Evolutionary conservation across 2,113 vertebrate species (phyloP), one percentile per base, ranked within the genome.

Genomic region (Bostrychus sinensis): DNA sequence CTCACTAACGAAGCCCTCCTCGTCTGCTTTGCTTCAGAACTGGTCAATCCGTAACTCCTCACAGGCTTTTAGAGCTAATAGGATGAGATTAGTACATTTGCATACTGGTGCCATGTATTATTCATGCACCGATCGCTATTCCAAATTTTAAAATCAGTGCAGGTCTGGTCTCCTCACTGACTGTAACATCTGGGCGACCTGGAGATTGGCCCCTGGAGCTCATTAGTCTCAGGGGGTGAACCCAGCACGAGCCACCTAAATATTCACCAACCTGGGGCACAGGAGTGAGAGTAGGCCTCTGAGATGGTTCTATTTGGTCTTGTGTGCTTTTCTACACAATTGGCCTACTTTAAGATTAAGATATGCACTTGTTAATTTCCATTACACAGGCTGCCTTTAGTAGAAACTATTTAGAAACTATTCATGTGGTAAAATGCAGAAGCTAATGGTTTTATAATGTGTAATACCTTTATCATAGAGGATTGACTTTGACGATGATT

Each of bases 1-100:
- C 22, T 63, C 58, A 3, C 70, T 77, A 70, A 69, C 42, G 30
- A 84, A 79, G 72, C 66, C 64, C 17, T 64, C 78, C 37, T 75
- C 23, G 2, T 69, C 75, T 66, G 67, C 68, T 36, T 39, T 60
- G 67, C 87, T 83, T 88, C 79, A 58, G 77, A 85, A 81, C 46
- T 37, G 80, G 77, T 83, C 81, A 86, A 83, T 84, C 80, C 75
- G 17, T 57, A 51, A 64, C 76, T 66, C 57, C 72, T 81, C 70
- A 75, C 68, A 74, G 77, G 77, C 84, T 85, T 86, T 88, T 80
- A 85, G 67, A 70, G 83, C 67, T 90, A 89, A 91, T 85, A 70
- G 84, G 83, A 86, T 83, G 66, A 83, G 88, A 91, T 91, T 88
- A 91, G 71, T 64, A 77, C 77, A 91, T 91, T 89, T 86, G 83